A percentile compares a stretch with the other conserved stretches of the same genome.
phyloP scores from a whole-genome alignment of 2,113 vertebrate species.

The Acrocephalus arundinaceus region DNA sequence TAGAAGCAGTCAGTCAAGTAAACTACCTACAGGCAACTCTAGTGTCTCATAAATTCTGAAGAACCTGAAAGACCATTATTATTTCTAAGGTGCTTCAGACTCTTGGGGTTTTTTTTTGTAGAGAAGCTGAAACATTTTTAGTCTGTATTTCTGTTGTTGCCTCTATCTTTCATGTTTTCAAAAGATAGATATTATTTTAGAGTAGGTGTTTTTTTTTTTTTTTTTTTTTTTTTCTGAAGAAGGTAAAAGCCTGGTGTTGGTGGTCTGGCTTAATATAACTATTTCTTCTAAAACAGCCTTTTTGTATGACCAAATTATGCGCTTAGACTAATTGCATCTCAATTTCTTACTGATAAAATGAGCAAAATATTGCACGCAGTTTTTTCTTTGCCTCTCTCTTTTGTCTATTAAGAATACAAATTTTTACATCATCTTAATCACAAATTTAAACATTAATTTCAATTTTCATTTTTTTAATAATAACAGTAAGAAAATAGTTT shows the following conservation, averaged over 20 bases:
- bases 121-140: background rate
- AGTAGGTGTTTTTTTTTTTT: background rate
- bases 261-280: background rate
- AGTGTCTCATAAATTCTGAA: background rate
- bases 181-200: background rate
- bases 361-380: fast-evolving
- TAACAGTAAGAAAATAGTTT: background rate
- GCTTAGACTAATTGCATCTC: background rate
- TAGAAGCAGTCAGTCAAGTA: background rate
- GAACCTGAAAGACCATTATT: background rate
- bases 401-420: background rate
- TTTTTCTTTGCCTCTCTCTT: background rate
- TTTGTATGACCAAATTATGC: background rate
- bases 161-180: background rate
- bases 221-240: background rate
- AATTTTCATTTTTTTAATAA: background rate
- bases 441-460: background rate
- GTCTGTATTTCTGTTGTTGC: background rate
- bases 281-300: background rate
- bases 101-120: background rate
- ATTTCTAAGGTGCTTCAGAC: background rate
- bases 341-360: background rate
- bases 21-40: background rate
- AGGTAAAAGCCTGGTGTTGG: background rate
- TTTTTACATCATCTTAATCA: background rate